A percentile compares a stretch with the other conserved stretches of the same genome.
phyloP scores from a whole-genome alignment of 2,113 vertebrate genomes.

The Microtus richardsoni region DNA sequence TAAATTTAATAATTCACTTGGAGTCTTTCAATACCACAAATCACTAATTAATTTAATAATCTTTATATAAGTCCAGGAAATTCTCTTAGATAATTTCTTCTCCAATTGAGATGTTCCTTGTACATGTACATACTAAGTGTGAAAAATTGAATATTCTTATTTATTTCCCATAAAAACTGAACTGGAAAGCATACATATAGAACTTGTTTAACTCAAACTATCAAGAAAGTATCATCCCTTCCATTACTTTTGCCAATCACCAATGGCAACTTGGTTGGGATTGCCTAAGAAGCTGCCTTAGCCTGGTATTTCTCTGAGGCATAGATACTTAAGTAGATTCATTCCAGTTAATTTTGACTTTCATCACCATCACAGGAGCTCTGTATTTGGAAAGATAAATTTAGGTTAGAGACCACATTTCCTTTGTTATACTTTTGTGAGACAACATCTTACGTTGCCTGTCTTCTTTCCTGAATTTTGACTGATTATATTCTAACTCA shows the following conservation, averaged over 20 bases:
- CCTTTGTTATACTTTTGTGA: slow-evolving; percentile 57
- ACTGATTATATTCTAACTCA: slow-evolving; percentile 54
- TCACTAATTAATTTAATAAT: slow-evolving; percentile 63
- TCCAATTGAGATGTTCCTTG: slow-evolving; percentile 35
- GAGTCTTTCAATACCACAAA: not conserved
- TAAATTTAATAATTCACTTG: not conserved
- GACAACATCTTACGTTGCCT: slow-evolving; percentile 45
- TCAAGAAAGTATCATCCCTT: not conserved
- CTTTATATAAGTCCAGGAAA: slow-evolving; percentile 38
- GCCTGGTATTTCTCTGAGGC: slow-evolving; percentile 41
- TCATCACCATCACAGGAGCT: slow-evolving; percentile 27
- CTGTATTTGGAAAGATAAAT: slow-evolving; percentile 53
- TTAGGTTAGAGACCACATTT: slow-evolving; percentile 53
- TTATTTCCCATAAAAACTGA: slow-evolving; percentile 25
- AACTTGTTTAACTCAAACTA: slow-evolving; percentile 49
- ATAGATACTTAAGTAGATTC: slow-evolving; percentile 62
- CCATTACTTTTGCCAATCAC: slow-evolving; percentile 18
- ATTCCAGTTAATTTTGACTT: slow-evolving; percentile 52
- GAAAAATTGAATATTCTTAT: not conserved
- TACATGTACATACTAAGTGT: slow-evolving; percentile 43
- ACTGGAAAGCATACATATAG: not conserved
- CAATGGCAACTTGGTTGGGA: slow-evolving; percentile 57
- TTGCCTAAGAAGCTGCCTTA: slow-evolving; percentile 59
- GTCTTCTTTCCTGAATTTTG: slow-evolving; percentile 33
- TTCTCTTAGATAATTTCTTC: slow-evolving; percentile 33